phyloP scores from a whole-genome alignment of 2,797 vertebrate species.

The Hippoglossus hippoglossus region DNA sequence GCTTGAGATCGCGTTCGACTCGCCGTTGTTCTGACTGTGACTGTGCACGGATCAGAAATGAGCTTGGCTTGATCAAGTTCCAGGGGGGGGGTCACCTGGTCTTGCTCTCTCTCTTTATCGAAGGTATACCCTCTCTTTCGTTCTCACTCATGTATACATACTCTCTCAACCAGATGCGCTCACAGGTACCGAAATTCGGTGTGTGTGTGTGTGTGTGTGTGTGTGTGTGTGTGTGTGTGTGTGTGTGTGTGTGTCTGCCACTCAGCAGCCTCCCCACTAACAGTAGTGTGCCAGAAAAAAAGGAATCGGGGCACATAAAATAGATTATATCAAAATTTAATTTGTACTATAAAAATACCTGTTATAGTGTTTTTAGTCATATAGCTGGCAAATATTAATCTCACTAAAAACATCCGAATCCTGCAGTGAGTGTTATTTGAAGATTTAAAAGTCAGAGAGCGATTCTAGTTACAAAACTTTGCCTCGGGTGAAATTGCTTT shows the following conservation, averaged over 20 bases:
- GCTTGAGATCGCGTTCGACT: too few relatives aligned
- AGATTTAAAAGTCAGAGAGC: not conserved
- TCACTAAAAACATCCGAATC: slow-evolving; percentile 1
- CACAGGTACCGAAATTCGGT: too few relatives aligned
- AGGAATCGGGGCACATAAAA: not conserved
- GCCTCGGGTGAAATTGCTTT: not conserved
- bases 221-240: slow-evolving; percentile 3
- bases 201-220: slow-evolving; percentile 2
- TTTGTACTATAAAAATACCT: not conserved
- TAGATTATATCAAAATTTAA: slow-evolving; percentile 17
- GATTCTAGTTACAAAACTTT: slow-evolving; percentile 18
- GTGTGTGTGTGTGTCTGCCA: slow-evolving; percentile 8
- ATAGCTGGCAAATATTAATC: not conserved
- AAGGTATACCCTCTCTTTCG: too few relatives aligned
- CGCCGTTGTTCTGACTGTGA: too few relatives aligned
- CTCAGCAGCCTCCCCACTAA: not conserved
- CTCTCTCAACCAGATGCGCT: too few relatives aligned
- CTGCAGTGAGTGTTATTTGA: not conserved
- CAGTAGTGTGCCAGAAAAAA: not conserved
- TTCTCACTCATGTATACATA: too few relatives aligned
- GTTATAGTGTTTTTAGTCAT: too few relatives aligned
- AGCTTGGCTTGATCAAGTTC: too few relatives aligned
- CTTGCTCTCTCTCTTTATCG: too few relatives aligned
- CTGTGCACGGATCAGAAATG: too few relatives aligned
- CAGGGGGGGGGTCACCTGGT: too few relatives aligned